These are phyloP conservation scores for Halcyon senegalensis DNA, from an alignment of 2,113 vertebrate species.

Conservation along the genomic window DNA sequence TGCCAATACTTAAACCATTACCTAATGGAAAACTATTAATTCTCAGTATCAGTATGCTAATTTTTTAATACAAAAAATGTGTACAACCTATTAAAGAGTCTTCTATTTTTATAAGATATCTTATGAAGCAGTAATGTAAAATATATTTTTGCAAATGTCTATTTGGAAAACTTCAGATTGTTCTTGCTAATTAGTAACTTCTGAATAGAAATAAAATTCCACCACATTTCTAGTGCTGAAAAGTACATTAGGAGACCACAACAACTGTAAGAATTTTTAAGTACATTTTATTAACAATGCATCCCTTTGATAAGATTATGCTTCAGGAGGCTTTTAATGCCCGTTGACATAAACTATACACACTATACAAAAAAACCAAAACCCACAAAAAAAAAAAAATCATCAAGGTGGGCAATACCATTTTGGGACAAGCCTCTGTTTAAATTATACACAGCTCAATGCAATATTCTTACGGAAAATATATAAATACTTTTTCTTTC, in stretches of 20 bases:
- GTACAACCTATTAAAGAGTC: not conserved
- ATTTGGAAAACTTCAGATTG: not conserved
- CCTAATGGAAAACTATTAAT: not conserved
- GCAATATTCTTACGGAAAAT: slow-evolving; percentile 96
- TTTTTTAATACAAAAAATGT: not conserved
- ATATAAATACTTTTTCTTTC: slow-evolving; percentile 98
- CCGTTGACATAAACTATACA: slow-evolving; percentile 93
- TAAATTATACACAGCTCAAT: slow-evolving; percentile 89
- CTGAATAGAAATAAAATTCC: not conserved
- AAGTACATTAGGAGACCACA: slow-evolving; percentile 18
- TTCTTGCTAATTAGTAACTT: not conserved
- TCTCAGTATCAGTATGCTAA: not conserved
- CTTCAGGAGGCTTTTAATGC: slow-evolving; percentile 92
- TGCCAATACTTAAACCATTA: not conserved
- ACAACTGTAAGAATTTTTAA: slow-evolving; percentile 70
- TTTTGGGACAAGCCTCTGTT: slow-evolving; percentile 81
- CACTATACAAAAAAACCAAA: slow-evolving; percentile 83
- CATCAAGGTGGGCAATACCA: slow-evolving; percentile 77
- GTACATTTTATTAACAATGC: slow-evolving; percentile 94
- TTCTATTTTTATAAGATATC: not conserved
- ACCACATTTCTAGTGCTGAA: not conserved
- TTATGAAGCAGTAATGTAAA: not conserved
- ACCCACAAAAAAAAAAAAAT: slow-evolving; percentile 71
- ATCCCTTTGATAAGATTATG: slow-evolving; percentile 95
- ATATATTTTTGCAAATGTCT: not conserved